Percentiles rank a stretch among this genome's conserved stretches.
Conservation (phyloP, 2,888 invertebrate genomes). For the Nasonovia ribisnigri region DNA sequence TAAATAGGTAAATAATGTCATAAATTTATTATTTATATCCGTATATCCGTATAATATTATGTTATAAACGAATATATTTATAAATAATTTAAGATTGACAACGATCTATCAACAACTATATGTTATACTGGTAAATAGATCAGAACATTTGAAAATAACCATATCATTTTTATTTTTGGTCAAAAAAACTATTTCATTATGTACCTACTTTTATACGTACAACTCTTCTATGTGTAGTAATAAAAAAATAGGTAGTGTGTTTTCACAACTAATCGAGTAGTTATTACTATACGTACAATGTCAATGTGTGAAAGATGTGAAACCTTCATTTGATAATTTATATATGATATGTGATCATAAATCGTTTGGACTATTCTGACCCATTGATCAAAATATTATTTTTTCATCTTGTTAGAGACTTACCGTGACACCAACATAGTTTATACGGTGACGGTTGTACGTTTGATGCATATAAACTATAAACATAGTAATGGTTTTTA, state of each 20-base stretch:
- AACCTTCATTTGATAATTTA: constrained; percentile 20
- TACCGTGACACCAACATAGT: not conserved
- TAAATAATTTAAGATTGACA: not conserved
- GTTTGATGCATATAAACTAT: not conserved
- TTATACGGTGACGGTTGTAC: not conserved
- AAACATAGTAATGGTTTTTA: not conserved
- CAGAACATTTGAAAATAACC: not conserved
- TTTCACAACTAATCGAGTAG: constrained; percentile 3
- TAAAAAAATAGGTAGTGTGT: not conserved
- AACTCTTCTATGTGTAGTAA: not conserved
- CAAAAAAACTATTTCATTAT: not conserved
- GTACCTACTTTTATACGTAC: not conserved
- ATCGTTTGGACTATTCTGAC: not conserved
- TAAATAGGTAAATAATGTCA: not conserved
- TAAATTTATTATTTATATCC: constrained; percentile 2
- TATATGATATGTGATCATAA: not conserved
- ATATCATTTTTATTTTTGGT: not conserved
- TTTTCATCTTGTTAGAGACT: not conserved
- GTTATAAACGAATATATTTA: not conserved
- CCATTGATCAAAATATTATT: not conserved
- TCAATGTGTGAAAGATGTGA: constrained; percentile 36
- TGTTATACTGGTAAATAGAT: not conserved
- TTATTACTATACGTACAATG: not conserved
- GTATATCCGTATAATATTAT: not conserved
- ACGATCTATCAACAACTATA: not conserved